Percentiles rank a stretch among this genome's conserved stretches.
phyloP scores from a whole-genome alignment of 2,888 invertebrate species.

The Neoscelio sp. region DNA sequence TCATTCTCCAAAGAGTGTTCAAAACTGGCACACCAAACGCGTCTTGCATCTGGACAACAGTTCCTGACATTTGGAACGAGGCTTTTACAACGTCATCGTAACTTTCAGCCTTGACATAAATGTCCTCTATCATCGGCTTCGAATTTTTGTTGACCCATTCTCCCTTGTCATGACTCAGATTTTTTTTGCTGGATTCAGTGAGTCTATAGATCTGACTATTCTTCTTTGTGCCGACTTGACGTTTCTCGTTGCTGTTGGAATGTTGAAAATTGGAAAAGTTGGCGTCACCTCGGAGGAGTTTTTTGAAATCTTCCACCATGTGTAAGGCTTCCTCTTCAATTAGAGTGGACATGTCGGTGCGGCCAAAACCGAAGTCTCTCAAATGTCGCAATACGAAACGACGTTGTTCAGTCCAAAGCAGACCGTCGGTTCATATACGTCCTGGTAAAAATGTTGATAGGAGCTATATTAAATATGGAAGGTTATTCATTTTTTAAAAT shows the following conservation, averaged over 20 bases:
- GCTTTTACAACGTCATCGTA: constrained; percentile 75
- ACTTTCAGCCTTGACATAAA: constrained; percentile 78
- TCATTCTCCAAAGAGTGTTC: constrained; percentile 93
- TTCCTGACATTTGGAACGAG: constrained; percentile 77
- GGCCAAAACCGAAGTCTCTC: constrained; percentile 92
- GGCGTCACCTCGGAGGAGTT: constrained; percentile 51
- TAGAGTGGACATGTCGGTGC: constrained; percentile 89
- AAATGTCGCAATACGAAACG: constrained; percentile 90
- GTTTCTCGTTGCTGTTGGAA: not conserved
- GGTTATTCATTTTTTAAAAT: not conserved
- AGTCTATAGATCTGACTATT: constrained; percentile 76
- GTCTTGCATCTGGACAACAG: constrained; percentile 88
- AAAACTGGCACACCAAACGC: constrained; percentile 91
- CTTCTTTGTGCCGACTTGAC: constrained; percentile 16
- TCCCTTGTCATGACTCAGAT: not conserved
- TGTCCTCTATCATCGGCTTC: constrained; percentile 73
- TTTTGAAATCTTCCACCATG: constrained; percentile 85
- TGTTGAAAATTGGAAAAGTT: not conserved
- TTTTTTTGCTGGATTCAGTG: constrained; percentile 61
- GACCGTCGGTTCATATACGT: constrained; percentile 89
- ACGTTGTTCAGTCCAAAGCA: constrained; percentile 90
- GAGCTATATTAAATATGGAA: no score
- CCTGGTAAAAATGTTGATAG: constrained; percentile 83
- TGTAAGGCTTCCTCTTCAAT: constrained; percentile 89
- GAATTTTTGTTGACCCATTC: not conserved